Percentiles rank a stretch among this genome's conserved stretches.
Evolutionary conservation across 2,797 vertebrate species (phyloP).

Genomic region (Sebastolobus alascanus): DNA sequence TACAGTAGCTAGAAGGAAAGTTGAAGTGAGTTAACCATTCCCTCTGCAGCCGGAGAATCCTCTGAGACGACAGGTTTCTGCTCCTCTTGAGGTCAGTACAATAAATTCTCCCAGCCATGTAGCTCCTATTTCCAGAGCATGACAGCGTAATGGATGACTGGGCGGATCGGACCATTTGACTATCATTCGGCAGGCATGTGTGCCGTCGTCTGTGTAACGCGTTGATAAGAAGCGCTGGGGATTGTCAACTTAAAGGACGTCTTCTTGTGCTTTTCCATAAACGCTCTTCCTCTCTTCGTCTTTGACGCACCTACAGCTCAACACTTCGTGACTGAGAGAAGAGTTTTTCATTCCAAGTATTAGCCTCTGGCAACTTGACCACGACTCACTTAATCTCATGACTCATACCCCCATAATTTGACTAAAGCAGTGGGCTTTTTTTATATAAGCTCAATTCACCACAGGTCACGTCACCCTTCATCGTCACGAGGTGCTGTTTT

Average conservation of each 20-base stretch:
- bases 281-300: background rate
- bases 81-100: conserved; percentile 38
- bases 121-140: conserved; percentile 50
- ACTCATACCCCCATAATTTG: conserved; percentile 15
- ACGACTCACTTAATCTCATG: conserved; percentile 1
- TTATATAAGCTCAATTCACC: background rate
- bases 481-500: background rate
- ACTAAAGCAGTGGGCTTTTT: background rate
- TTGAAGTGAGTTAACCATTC: conserved; percentile 59
- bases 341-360: background rate
- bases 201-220: conserved; percentile 23
- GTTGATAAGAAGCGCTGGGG: conserved; percentile 49
- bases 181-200: conserved; percentile 27
- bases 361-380: conserved; percentile 15
- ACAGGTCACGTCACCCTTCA: background rate
- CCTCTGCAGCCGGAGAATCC: conserved; percentile 3
- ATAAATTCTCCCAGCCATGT: conserved; percentile 25
- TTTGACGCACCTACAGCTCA: conserved; percentile 8
- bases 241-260: conserved; percentile 30
- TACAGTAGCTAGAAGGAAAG: conserved; percentile 38
- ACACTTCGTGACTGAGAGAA: background rate
- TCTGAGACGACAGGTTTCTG: background rate
- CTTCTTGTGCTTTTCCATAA: conserved; percentile 19
- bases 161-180: conserved; percentile 40
- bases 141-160: conserved; percentile 61